Base-by-base conservation (phyloP, 2,888 invertebrate genomes). In the Thera britannica region DNA sequence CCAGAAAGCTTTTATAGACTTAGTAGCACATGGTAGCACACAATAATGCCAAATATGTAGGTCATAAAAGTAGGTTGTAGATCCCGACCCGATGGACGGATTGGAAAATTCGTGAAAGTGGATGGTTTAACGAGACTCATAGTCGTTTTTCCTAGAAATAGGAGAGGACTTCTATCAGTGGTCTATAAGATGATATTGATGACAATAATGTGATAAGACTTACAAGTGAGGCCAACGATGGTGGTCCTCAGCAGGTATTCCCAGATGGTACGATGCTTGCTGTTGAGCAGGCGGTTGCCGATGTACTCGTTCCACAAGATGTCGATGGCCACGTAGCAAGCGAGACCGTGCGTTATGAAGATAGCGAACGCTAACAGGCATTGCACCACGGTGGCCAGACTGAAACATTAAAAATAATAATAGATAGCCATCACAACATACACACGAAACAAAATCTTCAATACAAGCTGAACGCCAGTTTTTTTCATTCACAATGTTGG, bases 241-340 rank as follows among this genome's bases (percentile, higher is more conserved):
- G 83, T 63, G 0, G 97, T 97, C 72, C 98, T 95, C n/a, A 97
- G 94, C 2, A 95, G 81, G 85, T 97, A 98, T 86, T 98, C 98
- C 95, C 96, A 96, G 58, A 96, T 76, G 0, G 95, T 55, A 72
- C 95, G 95, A 73, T 94, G 94, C 4, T 95, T 93, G 85, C 93
- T 95, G 81, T 95, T 95, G 58, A 95, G 94, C 56, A 97, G 89
- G 7, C 97, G 89, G 49, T 75, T 74, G 44, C 92, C 88, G 68
- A 94, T 83, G 84, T 96, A 97, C 66, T 96, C 96, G 79, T 97
- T 98, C 98, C 98, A 98, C 57, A 97, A 94, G 75, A 99, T 98
- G 80, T 98, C 97, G 77, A 99, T 96, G 6, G 99, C 98, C 2
- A 99, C 99, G 89, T 99, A 99, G 88, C 98, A 97, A 80, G 99